Percentiles rank a stretch among this genome's conserved stretches.
These are phyloP conservation scores for Pangasianodon gigas DNA, from an alignment of 2,113 vertebrate species.

Conservation along the genomic window DNA sequence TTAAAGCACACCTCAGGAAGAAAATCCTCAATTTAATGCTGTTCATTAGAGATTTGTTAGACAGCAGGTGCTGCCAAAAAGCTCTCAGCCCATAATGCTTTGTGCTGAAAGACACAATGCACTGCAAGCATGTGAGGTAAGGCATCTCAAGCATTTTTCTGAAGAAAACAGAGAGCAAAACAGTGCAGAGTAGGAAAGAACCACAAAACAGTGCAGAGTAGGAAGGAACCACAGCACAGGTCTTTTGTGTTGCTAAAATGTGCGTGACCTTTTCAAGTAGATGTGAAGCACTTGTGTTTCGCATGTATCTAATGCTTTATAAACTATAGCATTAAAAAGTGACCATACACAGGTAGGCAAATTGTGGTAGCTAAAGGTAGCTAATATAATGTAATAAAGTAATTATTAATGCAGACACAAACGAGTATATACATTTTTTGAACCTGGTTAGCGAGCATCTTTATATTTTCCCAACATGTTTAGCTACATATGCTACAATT, in stretches of 20 bases:
- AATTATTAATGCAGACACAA: neutral
- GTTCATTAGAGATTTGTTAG: conserved; percentile 5
- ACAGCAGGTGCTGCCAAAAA: conserved; percentile 4
- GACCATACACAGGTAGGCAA: neutral
- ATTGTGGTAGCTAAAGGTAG: neutral
- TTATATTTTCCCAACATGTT: neutral
- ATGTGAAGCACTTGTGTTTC: too few species aligned
- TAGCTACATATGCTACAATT: neutral
- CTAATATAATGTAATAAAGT: neutral
- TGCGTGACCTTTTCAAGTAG: neutral
- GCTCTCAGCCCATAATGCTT: neutral
- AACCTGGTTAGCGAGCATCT: neutral
- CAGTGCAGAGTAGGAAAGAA: neutral
- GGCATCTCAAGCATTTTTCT: neutral
- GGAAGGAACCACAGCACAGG: neutral
- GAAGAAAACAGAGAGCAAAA: neutral
- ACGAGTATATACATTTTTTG: neutral
- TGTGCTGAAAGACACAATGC: conserved; percentile 14
- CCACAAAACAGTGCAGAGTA: neutral
- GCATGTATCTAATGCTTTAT: neutral
- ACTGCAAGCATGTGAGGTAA: neutral
- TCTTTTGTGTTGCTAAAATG: neutral
- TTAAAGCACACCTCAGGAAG: neutral
- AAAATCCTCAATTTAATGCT: conserved; percentile 2
- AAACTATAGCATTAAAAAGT: neutral